Evolutionary conservation across 92 coral and sea anemone species (phyloP), one percentile per base, ranked within the genome.

Genomic region (Porites divaricata): DNA sequence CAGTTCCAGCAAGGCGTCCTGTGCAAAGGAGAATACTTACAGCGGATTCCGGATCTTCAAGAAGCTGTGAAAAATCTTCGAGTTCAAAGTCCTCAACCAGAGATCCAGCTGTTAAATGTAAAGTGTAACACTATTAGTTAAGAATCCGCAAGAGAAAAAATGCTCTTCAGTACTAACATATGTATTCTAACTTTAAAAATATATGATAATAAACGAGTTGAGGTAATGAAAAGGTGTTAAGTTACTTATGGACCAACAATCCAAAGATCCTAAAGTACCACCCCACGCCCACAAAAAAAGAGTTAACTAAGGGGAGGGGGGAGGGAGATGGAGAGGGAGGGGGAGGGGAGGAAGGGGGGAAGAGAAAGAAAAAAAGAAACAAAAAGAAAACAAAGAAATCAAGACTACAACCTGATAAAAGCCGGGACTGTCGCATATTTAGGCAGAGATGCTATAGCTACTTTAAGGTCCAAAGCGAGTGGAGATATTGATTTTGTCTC

Each of bases 31-130:
- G 22, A 62, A 71, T 62, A 23, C 12, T 0, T 4, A 10, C 2
- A 49, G 83, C 53, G 94, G 97, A 25, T 88, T 93, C 79, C 79
- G 72, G 88, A 93, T 93, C 57, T 93, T 85, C 67, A 93, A 91
- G 58, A 72, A 72, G 70, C 63, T 93, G 89, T 91, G 77, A 76
- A 72, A 61, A 61, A 21, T 13, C 13, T 24, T 71, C 24, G 49
- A 10, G 19, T 12, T 41, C 13, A 53, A 15, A 57, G 20, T 25
- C 78, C 78, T 74, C 78, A 57, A 54, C 23, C 48, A 54, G 50
- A 74, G 50, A 24, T 53, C 25, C 50, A 7, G 17, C 23, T 12
- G 26, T 14, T 12, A 74, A 74, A 63, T 12, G 49, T 74, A 54
- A 22, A 74, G 23, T 35, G 45, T 4, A 35, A 35, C 45, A 35